Evolutionary conservation across 2,888 invertebrate genomes (phyloP).

Genomic region (Copidosoma aretas): DNA sequence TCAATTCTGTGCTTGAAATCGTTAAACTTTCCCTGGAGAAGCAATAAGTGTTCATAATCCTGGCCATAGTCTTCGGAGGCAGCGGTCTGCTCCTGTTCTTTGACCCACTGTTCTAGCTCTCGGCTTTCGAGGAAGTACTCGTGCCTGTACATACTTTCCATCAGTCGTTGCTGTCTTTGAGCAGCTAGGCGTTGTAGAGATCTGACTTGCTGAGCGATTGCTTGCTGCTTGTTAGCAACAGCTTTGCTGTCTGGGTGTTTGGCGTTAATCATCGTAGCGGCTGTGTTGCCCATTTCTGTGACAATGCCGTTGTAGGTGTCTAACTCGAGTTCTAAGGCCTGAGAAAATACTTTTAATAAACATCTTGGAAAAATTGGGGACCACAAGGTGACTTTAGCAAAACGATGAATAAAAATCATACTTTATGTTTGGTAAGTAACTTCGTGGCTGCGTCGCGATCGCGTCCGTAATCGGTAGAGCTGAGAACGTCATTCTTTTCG

Average conservation of each 20-base stretch:
- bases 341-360: slow-evolving; percentile 37
- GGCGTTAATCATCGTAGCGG: slow-evolving; percentile 78
- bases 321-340: slow-evolving; percentile 87
- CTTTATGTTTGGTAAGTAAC: slow-evolving; percentile 93
- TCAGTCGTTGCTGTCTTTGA: slow-evolving; percentile 81
- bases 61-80: slow-evolving; percentile 93
- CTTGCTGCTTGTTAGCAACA: slow-evolving; percentile 77
- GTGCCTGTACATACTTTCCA: slow-evolving; percentile 89
- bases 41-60: slow-evolving; percentile 88
- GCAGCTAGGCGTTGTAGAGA: slow-evolving; percentile 82
- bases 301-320: slow-evolving; percentile 92
- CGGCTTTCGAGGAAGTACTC: slow-evolving; percentile 90
- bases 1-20: slow-evolving; percentile 91
- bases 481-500: slow-evolving; percentile 82
- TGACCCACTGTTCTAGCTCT: slow-evolving; percentile 91
- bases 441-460: slow-evolving; percentile 92
- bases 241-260: slow-evolving; percentile 85
- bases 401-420: slow-evolving; percentile 51
- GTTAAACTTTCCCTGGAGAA: slow-evolving; percentile 88
- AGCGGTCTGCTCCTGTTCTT: slow-evolving; percentile 87
- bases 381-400: background rate
- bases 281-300: slow-evolving; percentile 89
- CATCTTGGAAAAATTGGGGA: slow-evolving; percentile 3
- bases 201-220: slow-evolving; percentile 79
- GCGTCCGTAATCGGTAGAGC: slow-evolving; percentile 85